Evolutionary conservation across 1,140 invertebrate genomes (phyloP), one percentile per base, ranked within the genome.

Genomic region (Copidosoma floridanum): DNA sequence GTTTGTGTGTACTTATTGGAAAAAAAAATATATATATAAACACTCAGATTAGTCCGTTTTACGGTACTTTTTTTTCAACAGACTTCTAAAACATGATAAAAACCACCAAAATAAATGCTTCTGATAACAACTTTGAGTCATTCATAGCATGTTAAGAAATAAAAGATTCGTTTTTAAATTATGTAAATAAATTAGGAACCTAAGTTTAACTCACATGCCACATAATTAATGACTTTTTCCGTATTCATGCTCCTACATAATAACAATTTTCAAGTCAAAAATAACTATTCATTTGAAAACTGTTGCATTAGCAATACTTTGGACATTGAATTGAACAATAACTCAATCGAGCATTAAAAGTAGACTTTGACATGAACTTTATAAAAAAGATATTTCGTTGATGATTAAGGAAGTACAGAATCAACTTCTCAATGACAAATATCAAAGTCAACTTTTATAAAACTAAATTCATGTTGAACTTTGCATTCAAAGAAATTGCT

Each of bases 51-150:
- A 40, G 35, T 48, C 24, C 24, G 21, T n/a, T n/a, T 37, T 21
- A 20, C 37, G 41, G 10, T 27, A 20, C 43, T 23, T 50, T n/a
- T n/a, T n/a, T n/a, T n/a, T n/a, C n/a, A n/a, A n/a, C 23, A 11
- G n/a, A 52, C 7, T 44, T 52, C 57, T 59, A 52, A 59, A 26
- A n/a, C 57, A 59, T 59, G 57, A n/a, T n/a, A n/a, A n/a, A n/a
- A n/a, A n/a, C n/a, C n/a, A n/a, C n/a, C n/a, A n/a, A n/a, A n/a
- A n/a, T n/a, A n/a, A n/a, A n/a, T n/a, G n/a, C n/a, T n/a, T n/a
- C n/a, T n/a, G n/a, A n/a, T n/a, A n/a, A n/a, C n/a, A n/a, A n/a
- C n/a, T n/a, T n/a, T n/a, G n/a, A n/a, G n/a, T n/a, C n/a, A n/a
- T n/a, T n/a, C n/a, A n/a, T n/a, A n/a, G n/a, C n/a, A n/a, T n/a